These are phyloP conservation scores for Lepidurus apus DNA, from an alignment of 1,140 invertebrate genomes.

Conservation along the genomic window DNA sequence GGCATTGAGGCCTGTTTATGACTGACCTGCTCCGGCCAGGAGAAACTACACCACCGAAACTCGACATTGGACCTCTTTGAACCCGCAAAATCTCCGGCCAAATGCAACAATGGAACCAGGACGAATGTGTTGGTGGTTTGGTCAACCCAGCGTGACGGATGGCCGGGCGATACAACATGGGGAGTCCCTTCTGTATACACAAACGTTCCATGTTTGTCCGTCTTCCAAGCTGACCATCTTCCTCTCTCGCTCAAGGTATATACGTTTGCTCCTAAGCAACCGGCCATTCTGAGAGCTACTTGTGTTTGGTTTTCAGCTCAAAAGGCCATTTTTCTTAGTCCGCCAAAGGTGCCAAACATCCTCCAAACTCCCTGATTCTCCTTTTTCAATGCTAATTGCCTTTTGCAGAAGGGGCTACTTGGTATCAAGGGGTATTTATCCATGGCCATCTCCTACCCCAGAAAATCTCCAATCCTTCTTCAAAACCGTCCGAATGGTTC, in stretches of 20 bases:
- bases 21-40: background rate
- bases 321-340: background rate
- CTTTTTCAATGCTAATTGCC: background rate
- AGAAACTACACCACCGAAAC: background rate
- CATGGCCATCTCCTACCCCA: background rate
- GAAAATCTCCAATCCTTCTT: background rate
- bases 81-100: slow-evolving; percentile 1
- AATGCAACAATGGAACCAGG: slow-evolving; percentile 7
- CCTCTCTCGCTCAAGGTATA: background rate
- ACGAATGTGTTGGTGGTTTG: slow-evolving; percentile 15
- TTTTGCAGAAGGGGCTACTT: background rate
- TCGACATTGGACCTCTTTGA: background rate
- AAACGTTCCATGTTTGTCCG: slow-evolving; percentile 4
- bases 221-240: background rate
- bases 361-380: background rate
- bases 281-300: background rate
- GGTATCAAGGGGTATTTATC: background rate
- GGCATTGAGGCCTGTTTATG: background rate
- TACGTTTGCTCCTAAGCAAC: background rate
- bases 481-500: background rate
- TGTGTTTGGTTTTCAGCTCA: background rate
- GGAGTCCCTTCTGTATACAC: background rate
- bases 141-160: slow-evolving; percentile 17
- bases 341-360: background rate
- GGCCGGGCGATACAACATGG: slow-evolving; percentile 2